Base-by-base conservation (phyloP, 2,888 invertebrate species). In the Idaea straminata region DNA sequence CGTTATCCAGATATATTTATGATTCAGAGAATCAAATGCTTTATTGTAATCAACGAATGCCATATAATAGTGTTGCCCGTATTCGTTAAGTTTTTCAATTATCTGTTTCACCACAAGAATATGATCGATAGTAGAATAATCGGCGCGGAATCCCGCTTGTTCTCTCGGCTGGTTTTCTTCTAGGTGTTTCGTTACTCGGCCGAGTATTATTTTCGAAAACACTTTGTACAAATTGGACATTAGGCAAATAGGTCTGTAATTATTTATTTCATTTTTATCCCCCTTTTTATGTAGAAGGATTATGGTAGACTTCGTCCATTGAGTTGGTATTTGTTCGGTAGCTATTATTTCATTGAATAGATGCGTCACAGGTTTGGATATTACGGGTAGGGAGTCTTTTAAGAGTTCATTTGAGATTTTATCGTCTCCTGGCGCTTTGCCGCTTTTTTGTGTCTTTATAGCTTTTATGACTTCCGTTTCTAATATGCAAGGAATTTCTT, bases 301-400 rank as follows among this genome's bases (percentile, higher is more conserved):
- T 67, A 76, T 77, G 36, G 69, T 72, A 15, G 73, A 77, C 71
- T 66, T 71, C 4, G 73, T 77, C 77, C 76, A 77, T 6, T 74
- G 71, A 15, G 64, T 25, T 6, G 75, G 74, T 15, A 73, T 74
- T 15, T 0, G 62, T 67, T 71, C 64, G 0, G 63, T 63, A 5
- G 36, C n/a, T 16, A 68, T 36, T 7, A 74, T 74, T 62, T 75
- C 69, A 15, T 75, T 75, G 57, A 73, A 76, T 35, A 76, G 15
- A 35, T 73, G 36, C 1, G 36, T 36, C 5, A 36, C 6, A 36
- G 36, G 36, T 36, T 36, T 36, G 36, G 36, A 5, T 36, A 36
- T 36, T 36, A 36, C 36, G 5, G 36, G 5, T 36, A 36, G 36
- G 36, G 36, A 7, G 36, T 36, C 36, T 36, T 36, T 36, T 36